Base-by-base conservation (phyloP, 1,140 invertebrate genomes). In the Drosophila baimaii region DNA sequence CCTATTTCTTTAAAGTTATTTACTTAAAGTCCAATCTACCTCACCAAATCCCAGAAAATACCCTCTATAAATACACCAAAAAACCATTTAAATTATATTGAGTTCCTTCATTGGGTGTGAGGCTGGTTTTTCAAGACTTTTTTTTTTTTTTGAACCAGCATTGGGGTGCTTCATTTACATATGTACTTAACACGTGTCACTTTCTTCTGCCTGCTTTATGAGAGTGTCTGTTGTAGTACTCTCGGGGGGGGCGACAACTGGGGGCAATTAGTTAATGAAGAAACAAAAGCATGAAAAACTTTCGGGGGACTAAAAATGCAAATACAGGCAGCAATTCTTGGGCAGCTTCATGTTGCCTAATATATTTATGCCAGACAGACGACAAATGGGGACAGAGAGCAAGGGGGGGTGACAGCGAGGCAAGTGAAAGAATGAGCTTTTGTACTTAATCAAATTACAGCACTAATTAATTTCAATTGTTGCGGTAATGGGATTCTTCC, bases 381-480 rank as follows among this genome's bases (percentile, higher is more conserved):
- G 46, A 68, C 65, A 68, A 68, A 49, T 39, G 65, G 12, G 12
- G 44, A 41, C 19, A 5, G 27, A 25, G 57, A 8, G 47, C 15
- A 6, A 15, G n/a, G n/a, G 12, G 8, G 23, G 4, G n/a, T 17
- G 25, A n/a, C 27, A 35, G 19, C 46, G 29, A 59, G 25, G 19
- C 46, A 35, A 59, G 25, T 61, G 56, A 49, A 76, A 76, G 63
- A 78, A 58, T 57, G 63, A 47, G 55, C 49, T 41, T 63, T 77
- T 62, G 55, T 69, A 68, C 79, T 77, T 86, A 88, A 88, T 86
- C 71, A 86, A 88, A 83, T 86, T 83, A 88, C 76, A 79, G 63
- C 65, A 49, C 79, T 88, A 88, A 88, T 88, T 88, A 83, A 88
- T 79, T 86, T 82, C 70, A 82, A 86, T 82, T 88, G 83, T 81